Evolutionary conservation across 2,888 invertebrate species (phyloP), one percentile per base, ranked within the genome.

Genomic region (Oscheius sp.): DNA sequence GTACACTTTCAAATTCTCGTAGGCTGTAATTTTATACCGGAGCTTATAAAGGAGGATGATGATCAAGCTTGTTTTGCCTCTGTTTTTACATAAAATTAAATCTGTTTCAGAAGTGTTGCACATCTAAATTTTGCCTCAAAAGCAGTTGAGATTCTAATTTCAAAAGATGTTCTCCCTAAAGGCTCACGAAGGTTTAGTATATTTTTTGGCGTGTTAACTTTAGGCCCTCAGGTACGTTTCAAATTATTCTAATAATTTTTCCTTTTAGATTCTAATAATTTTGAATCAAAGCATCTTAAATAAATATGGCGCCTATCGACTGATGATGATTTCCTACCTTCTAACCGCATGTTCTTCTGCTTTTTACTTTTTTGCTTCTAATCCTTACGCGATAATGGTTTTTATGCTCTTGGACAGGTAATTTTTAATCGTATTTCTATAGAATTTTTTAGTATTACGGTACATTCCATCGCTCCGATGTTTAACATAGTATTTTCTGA

Each of bases 81-180:
- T 35, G 9, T 9, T 35, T 35, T 35, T 6, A 35, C 35, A 16
- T n/a, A 9, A 9, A 35, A 35, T 27, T 9, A 61, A 16, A 16
- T 43, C n/a, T 7, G 18, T 25, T 64, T 35, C 53, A 80, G 82
- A 55, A 83, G 85, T 29, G 81, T 84, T 9, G 81, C 84, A 6
- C 87, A 87, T 55, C 64, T 88, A 74, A 88, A 88, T 75, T 88
- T 88, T 52, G 88, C 88, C 1, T 85, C 88, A n/a, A 88, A 88
- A 27, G 80, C 86, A 18, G 86, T 86, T 3, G 88, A 88, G 63
- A 59, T 86, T 16, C 76, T 88, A 21, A 81, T 88, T 45, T 83
- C 88, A 0, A 84, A 86, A 68, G 64, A 64, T 2, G 76, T 85
- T 52, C 69, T 88, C 29, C 78, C 87, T 1, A 84, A 81, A 49